Conservation (phyloP, 2,797 vertebrate genomes). For the Streptopelia turtur region DNA sequence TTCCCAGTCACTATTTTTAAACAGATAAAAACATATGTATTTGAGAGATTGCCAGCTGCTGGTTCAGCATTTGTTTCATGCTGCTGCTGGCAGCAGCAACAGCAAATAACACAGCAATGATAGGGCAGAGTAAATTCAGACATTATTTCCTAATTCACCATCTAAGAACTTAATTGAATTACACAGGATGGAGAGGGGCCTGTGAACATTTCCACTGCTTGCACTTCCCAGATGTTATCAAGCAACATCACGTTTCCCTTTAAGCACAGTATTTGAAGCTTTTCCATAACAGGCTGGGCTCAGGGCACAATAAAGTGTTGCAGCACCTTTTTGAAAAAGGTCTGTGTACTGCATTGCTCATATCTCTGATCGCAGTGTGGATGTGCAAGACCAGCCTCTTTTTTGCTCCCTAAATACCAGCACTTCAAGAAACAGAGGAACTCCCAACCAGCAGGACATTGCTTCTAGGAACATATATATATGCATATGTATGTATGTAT, state of each 20-base stretch:
- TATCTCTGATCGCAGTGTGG: rapidly evolving
- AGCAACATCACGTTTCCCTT: neutral
- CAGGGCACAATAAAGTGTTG: neutral
- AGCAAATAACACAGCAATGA: neutral
- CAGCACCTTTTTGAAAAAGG: neutral
- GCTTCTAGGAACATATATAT: neutral
- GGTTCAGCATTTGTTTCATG: neutral
- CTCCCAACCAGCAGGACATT: neutral
- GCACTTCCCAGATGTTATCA: neutral
- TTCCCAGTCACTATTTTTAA: conserved; percentile 10
- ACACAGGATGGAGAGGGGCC: neutral
- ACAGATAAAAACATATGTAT: neutral
- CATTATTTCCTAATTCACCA: neutral
- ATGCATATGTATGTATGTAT: rapidly evolving
- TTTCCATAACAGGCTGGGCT: neutral
- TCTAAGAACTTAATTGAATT: neutral
- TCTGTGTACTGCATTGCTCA: neutral
- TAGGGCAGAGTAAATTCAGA: neutral
- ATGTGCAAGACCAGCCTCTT: neutral
- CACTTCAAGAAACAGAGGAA: neutral
- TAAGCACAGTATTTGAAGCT: neutral
- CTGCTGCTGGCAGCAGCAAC: neutral
- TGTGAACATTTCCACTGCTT: neutral
- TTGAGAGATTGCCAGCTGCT: conserved; percentile 23
- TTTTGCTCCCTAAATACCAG: neutral